Base-by-base conservation (phyloP, 2,888 invertebrate species). In the Protophormia terraenovae region DNA sequence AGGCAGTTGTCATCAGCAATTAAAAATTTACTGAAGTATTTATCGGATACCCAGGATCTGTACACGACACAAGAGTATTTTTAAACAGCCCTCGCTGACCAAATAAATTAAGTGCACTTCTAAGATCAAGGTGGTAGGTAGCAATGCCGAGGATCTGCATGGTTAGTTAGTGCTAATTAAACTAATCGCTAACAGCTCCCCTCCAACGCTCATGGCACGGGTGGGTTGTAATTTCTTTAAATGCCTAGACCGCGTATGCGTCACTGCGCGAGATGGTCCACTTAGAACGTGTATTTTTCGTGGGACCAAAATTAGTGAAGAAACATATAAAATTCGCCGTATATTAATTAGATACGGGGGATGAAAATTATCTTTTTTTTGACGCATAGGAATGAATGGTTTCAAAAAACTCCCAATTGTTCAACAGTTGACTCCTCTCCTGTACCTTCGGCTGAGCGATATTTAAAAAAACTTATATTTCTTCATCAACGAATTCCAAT, bases 81-180 rank as follows among this genome's bases (percentile, higher is more conserved):
- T n/a, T 73, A n/a, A 80, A 80, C 66, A 80, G 72, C n/a, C 45
- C 80, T 6, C 60, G 47, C 55, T 1, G 47, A 27, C n/a, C n/a
- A n/a, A n/a, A n/a, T n/a, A n/a, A n/a, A n/a, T n/a, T n/a, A n/a
- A n/a, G n/a, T n/a, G n/a, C n/a, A n/a, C n/a, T n/a, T n/a, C n/a
- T n/a, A n/a, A n/a, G n/a, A n/a, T n/a, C n/a, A n/a, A n/a, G n/a
- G n/a, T n/a, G n/a, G n/a, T n/a, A 41, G 66, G 55, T 4, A 19
- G 45, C 32, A 64, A 64, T 72, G n/a, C 78, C 62, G 58, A 41
- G 1, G 71, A 79, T 62, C 73, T 73, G 0, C 67, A 58, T 14
- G 73, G 73, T 45, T 73, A 73, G 22, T 55, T 53, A 27, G 58
- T 58, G 10, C 27, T 72, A n/a, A 55, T 58, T 1, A 32, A 58